Evolutionary conservation across 2,113 vertebrate genomes (phyloP), one percentile per base, ranked within the genome.

Genomic region (Leptosomus discolor): DNA sequence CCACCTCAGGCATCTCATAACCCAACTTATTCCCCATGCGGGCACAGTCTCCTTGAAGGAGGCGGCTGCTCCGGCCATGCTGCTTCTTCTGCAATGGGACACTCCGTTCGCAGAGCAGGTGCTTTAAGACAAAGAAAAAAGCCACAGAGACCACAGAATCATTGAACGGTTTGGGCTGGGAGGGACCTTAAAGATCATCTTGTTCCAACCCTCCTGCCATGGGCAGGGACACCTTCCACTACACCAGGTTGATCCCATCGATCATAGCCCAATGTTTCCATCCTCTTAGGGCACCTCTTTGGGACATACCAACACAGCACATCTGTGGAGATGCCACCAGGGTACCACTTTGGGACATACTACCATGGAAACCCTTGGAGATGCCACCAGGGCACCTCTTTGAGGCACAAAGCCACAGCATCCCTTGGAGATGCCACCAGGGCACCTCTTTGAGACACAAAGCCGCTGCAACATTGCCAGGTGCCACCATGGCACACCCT

Each of bases 51-150:
- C 37, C 67, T 43, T 17, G 43, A 43, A 51, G 73, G 74, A 71
- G 1, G 0, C 0, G 1, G 37, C 18, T 43, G 56, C 29, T 48
- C 36, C 7, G 1, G 48, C 8, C 57, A 9, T 2, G 1, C 6
- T 20, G 4, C 80, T 29, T 24, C 23, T 37, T 39, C 11, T 20
- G 22, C 18, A 2, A 7, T 1, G 27, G 81, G 57, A 37, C 32
- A 1, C 5, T 8, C 24, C 3, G 13, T 11, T 7, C 6, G 14
- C 21, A 19, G 36, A 43, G 50, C 14, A 8, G 12, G 36, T 7
- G 43, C 73, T 39, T 45, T 9, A 18, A 32, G 21, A 11, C 1
- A 21, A 48, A 48, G 26, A 8, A 18, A 36, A 20, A 46, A 18
- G 41, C 10, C 18, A 61, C 30, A 10, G 39, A 14, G 26, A n/a